phyloP scores from a whole-genome alignment of 2,113 vertebrate genomes.

The Etia nguti region DNA sequence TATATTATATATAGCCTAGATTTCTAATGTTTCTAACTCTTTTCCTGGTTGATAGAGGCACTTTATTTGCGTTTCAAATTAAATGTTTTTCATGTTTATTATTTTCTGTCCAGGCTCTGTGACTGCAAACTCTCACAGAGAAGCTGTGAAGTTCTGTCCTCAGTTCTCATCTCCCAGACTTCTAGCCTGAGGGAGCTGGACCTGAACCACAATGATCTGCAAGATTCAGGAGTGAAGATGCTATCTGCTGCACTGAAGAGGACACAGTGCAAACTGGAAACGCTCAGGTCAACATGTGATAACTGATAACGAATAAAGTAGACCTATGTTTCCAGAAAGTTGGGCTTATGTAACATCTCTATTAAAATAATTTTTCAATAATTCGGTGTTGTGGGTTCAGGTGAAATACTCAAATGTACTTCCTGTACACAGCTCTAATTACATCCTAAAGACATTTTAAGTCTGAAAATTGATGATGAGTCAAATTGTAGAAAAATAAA shows the following conservation, averaged over 20 bases:
- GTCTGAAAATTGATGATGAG: neutral
- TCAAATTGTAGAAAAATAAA: neutral
- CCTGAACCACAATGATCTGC: neutral
- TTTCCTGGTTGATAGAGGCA: neutral
- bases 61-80: neutral
- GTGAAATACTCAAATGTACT: neutral
- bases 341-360: neutral
- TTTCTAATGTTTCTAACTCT: neutral
- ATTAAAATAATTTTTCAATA: neutral
- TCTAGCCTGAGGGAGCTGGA: neutral
- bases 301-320: neutral
- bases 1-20: neutral
- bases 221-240: neutral
- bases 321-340: neutral
- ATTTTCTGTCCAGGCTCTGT: neutral
- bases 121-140: neutral
- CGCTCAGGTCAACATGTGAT: neutral
- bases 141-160: neutral
- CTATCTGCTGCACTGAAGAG: neutral
- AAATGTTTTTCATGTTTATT: neutral
- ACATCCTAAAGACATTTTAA: neutral
- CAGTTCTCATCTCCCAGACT: neutral
- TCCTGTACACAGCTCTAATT: neutral
- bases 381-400: neutral
- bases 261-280: neutral